Percentiles rank a stretch among this genome's conserved stretches.
Evolutionary conservation across 1,140 invertebrate species (phyloP).

Genomic region (Sycophila sp.): DNA sequence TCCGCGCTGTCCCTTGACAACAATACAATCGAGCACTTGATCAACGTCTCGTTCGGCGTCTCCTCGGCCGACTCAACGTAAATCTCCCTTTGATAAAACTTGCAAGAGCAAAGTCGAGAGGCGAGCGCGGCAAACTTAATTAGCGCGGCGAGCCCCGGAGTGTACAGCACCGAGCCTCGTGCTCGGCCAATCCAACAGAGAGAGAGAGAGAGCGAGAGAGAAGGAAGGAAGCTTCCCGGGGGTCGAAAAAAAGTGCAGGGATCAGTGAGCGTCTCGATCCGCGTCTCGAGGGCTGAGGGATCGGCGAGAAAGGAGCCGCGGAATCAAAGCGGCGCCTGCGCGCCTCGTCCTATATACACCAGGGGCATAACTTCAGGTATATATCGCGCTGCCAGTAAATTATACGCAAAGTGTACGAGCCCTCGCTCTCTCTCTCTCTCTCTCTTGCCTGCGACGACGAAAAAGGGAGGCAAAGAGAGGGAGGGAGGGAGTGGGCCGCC

Average conservation of each 20-base stretch:
- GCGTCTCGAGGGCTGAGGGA: background rate
- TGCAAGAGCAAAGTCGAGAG: background rate
- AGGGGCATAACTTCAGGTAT: slow-evolving; percentile 64
- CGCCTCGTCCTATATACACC: background rate
- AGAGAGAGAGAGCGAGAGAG: slow-evolving; percentile 34
- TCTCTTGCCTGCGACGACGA: slow-evolving; percentile 13
- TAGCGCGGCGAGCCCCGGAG: background rate
- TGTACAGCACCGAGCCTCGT: too few species aligned
- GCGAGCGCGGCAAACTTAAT: background rate
- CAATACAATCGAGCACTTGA: background rate
- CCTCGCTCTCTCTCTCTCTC: slow-evolving; percentile 9
- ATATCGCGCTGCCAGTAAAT: slow-evolving; percentile 63
- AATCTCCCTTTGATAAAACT: slow-evolving; percentile 11
- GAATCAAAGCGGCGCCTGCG: background rate
- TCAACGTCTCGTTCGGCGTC: slow-evolving; percentile 2
- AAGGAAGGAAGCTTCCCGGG: slow-evolving; percentile 19
- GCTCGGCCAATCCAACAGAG: too few species aligned
- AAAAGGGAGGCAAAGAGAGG: slow-evolving; percentile 40
- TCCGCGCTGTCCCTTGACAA: too few species aligned
- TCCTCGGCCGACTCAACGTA: background rate
- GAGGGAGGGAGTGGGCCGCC: slow-evolving; percentile 35
- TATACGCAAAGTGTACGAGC: slow-evolving; percentile 67
- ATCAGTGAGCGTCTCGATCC: slow-evolving; percentile 5
- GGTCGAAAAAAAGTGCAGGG: background rate
- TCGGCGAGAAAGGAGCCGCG: background rate